Evolutionary conservation across 1,140 invertebrate genomes (phyloP), one percentile per base, ranked within the genome.

Genomic region (Lasioglossum baleicum): DNA sequence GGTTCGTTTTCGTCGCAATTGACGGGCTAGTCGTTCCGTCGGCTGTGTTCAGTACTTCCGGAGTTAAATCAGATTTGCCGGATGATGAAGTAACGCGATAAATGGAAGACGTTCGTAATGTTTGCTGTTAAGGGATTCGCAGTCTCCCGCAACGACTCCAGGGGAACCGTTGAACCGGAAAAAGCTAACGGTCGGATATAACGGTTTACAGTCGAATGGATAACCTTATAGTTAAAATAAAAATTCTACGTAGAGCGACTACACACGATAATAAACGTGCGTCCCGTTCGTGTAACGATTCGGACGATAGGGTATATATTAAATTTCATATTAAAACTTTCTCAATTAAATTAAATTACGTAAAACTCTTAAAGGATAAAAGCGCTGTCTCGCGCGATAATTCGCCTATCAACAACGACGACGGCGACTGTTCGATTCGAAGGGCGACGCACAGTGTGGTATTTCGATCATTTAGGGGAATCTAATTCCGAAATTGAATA

Each of bases 51-150:
- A 2, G 13, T 53, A 53, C 3, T 53, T 53, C 17, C 56, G 20
- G n/a, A 8, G 56, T 58, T n/a, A 58, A 58, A 58, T n/a, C 7
- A 56, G 56, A 74, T 64, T 71, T 31, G 35, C 51, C 64, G 42
- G 22, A 31, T 22, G 3, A 7, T 22, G 3, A 7, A 75, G 13
- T 40, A 20, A 71, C n/a, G 77, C 22, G 26, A 56, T 70, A 75
- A 58, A 78, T 75, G 90, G 88, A 91, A 91, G 89, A 91, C 88
- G 84, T 80, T 90, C 83, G 82, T 89, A 86, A 89, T 90, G 82
- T 90, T 90, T 91, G 89, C 84, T 89, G 86, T 84, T 84, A 81
- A 11, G 5, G 63, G 61, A 40, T 42, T 53, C 20, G 67, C 44
- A 48, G 42, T 31, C 35, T 72, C 44, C 67, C 31, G 69, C 56